These are phyloP conservation scores for Lophotis ruficrista DNA, from an alignment of 2,113 vertebrate species.

Conservation along the genomic window DNA sequence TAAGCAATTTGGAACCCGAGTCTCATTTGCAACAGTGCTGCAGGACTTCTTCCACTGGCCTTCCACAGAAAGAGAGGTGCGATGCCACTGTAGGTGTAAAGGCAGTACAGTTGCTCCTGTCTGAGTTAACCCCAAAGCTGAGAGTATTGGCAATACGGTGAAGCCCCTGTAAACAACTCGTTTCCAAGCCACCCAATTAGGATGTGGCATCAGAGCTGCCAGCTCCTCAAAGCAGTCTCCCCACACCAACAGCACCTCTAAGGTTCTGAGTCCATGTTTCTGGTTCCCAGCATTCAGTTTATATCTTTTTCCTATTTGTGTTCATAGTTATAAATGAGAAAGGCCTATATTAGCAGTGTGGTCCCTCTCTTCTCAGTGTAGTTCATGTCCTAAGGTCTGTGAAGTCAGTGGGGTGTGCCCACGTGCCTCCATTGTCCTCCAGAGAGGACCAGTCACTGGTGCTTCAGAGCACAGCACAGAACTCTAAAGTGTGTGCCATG, in stretches of 20 bases:
- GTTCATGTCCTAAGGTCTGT: not conserved
- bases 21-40: not conserved
- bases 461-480: not conserved
- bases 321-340: not conserved
- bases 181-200: not conserved
- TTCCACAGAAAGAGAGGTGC: not conserved
- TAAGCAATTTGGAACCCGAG: not conserved
- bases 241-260: not conserved
- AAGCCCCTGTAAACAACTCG: not conserved
- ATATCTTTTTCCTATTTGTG: not conserved
- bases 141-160: not conserved
- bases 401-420: not conserved
- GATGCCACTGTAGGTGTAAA: not conserved
- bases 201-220: not conserved
- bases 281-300: not conserved
- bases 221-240: not conserved
- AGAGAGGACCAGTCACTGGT: not conserved
- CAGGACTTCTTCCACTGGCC: not conserved
- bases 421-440: not conserved
- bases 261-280: not conserved
- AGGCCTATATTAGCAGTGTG: not conserved
- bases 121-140: not conserved
- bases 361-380: not conserved
- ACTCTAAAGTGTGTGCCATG: not conserved
- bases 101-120: not conserved